Evolutionary conservation across 2,888 invertebrate genomes (phyloP).

Genomic region (Pyralis farinalis): DNA sequence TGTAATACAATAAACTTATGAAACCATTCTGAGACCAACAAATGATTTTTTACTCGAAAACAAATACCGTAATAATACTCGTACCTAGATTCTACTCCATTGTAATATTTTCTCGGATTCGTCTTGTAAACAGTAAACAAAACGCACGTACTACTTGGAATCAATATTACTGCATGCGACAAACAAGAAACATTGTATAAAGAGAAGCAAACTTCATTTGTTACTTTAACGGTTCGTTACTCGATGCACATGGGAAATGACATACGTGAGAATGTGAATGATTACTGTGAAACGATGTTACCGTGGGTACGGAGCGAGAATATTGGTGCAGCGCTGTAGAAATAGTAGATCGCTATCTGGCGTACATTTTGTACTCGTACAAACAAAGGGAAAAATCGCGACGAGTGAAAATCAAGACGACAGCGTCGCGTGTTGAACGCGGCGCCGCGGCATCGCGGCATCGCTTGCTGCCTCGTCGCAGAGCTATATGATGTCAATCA

Average conservation of each 20-base stretch:
- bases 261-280: constrained; percentile 47
- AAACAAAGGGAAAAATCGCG: constrained; percentile 50
- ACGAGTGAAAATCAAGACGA: constrained; percentile 28
- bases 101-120: no score
- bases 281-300: constrained; percentile 47
- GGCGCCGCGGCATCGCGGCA: constrained; percentile 22
- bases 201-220: constrained; percentile 23
- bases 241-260: constrained; percentile 46
- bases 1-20: no score
- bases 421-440: constrained; percentile 23
- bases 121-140: background rate
- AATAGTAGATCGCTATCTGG: constrained; percentile 30
- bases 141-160: background rate
- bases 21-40: no score
- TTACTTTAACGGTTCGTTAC: constrained; percentile 38
- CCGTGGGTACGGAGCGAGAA: constrained; percentile 30
- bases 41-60: no score
- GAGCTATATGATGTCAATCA: constrained; percentile 62
- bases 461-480: constrained; percentile 23
- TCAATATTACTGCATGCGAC: constrained; percentile 9
- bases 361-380: constrained; percentile 39
- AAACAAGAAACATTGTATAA: constrained; percentile 12
- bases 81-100: no score
- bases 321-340: constrained; percentile 27
- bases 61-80: no score